These are phyloP conservation scores for Leuciscus idus DNA, from an alignment of 2,113 vertebrate species.

Conservation along the genomic window DNA sequence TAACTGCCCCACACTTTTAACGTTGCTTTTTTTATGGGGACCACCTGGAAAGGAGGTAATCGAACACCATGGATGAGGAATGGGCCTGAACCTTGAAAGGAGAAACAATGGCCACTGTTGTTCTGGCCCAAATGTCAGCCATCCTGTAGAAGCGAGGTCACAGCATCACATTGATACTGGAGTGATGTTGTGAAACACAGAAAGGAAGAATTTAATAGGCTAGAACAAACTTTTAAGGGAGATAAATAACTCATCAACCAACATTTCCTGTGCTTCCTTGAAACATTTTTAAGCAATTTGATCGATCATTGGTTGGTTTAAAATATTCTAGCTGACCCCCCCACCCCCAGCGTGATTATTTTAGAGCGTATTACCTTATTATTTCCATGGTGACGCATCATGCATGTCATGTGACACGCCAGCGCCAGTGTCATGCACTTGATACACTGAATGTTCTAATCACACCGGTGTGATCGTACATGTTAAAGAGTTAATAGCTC, in stretches of 20 bases:
- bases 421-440: too few relatives aligned
- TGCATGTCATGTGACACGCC: too few relatives aligned
- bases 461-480: too few relatives aligned
- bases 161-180: neutral
- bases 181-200: neutral
- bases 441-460: too few relatives aligned
- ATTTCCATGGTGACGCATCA: too few relatives aligned
- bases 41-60: constrained; percentile 63
- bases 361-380: too few relatives aligned
- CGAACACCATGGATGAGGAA: constrained; percentile 57
- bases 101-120: constrained; percentile 67
- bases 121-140: constrained; percentile 67
- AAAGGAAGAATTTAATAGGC: neutral
- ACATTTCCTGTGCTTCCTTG: neutral
- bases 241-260: neutral
- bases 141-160: constrained; percentile 27
- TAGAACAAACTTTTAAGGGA: neutral
- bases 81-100: constrained; percentile 20
- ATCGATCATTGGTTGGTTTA: neutral
- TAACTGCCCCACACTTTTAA: constrained; percentile 41
- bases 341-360: too few relatives aligned
- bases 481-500: too few relatives aligned
- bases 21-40: constrained; percentile 45
- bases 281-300: neutral
- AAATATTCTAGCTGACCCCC: too few relatives aligned